These are phyloP conservation scores for Spodoptera frugiperda DNA, from an alignment of 1,140 invertebrate genomes.

Conservation along the genomic window DNA sequence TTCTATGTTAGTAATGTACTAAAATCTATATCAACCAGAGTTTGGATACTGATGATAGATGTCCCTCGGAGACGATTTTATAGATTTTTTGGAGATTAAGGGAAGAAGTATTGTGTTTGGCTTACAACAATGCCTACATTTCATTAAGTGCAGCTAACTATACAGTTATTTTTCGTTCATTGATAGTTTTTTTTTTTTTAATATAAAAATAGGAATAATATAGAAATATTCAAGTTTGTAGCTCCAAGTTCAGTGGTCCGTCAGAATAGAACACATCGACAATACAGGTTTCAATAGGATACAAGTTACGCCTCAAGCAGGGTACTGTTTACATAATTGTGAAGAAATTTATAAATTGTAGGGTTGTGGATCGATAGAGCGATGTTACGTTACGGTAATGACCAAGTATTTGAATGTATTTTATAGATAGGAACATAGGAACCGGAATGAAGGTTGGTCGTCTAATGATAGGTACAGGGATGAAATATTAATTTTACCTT, in stretches of 20 bases:
- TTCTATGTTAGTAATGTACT: background rate
- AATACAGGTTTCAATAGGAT: slow-evolving; percentile 50
- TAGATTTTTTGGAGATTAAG: too few species aligned
- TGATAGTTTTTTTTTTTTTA: too few species aligned
- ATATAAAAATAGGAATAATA: background rate
- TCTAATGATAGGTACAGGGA: background rate
- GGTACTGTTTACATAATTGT: slow-evolving; percentile 46
- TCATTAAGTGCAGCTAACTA: too few species aligned
- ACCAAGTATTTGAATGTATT: slow-evolving; percentile 12
- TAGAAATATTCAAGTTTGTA: background rate
- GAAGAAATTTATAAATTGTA: slow-evolving; percentile 19
- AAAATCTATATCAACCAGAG: background rate
- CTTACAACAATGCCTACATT: too few species aligned
- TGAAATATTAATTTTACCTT: background rate
- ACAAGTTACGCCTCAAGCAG: slow-evolving; percentile 54
- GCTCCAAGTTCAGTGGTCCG: background rate
- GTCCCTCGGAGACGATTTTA: too few species aligned
- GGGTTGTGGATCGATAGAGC: background rate
- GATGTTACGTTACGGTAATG: background rate
- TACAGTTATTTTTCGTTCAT: too few species aligned
- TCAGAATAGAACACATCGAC: slow-evolving; percentile 29
- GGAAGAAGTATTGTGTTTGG: too few species aligned
- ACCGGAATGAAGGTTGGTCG: background rate
- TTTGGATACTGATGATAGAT: too few species aligned
- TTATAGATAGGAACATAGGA: background rate